Conservation (phyloP, 53 echinoderm and acorn worm species). For the Paelopatides confundens region DNA sequence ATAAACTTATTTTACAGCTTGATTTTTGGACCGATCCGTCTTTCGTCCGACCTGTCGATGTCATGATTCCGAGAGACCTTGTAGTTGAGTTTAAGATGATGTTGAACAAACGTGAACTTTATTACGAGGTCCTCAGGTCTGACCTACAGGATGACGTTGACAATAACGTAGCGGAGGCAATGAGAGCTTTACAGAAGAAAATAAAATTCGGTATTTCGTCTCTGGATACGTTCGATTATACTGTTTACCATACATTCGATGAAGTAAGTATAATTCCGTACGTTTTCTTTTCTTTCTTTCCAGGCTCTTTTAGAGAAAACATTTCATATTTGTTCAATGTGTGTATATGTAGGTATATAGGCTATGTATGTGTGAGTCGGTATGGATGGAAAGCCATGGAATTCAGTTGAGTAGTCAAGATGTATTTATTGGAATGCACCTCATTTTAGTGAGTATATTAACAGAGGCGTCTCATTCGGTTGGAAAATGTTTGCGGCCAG, state of each 20-base stretch:
- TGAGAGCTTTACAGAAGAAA: neutral
- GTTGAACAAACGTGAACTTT: conserved; percentile 46
- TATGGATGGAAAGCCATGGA: too few relatives aligned
- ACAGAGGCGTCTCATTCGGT: too few relatives aligned
- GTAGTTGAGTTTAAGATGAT: conserved; percentile 45
- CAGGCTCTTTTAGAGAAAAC: too few relatives aligned
- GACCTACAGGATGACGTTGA: conserved; percentile 77
- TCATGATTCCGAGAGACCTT: conserved; percentile 40
- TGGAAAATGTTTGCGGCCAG: too few relatives aligned
- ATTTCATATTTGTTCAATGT: too few relatives aligned
- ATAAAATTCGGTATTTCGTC: neutral
- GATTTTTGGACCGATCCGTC: conserved; percentile 71
- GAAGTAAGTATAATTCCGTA: too few relatives aligned
- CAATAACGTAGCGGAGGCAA: conserved; percentile 1
- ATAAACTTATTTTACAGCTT: conserved; percentile 51
- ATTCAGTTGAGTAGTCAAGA: too few relatives aligned
- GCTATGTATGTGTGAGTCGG: too few relatives aligned
- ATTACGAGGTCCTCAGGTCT: conserved; percentile 66
- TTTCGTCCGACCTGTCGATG: conserved; percentile 31
- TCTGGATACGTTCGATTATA: conserved; percentile 67
- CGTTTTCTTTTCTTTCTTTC: too few relatives aligned
- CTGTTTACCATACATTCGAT: conserved; percentile 70
- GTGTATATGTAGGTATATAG: too few relatives aligned
- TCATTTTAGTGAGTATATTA: too few relatives aligned
- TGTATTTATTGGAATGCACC: too few relatives aligned